These are phyloP conservation scores for Mus caroli DNA, from an alignment of 2,797 vertebrate species.

Conservation along the genomic window DNA sequence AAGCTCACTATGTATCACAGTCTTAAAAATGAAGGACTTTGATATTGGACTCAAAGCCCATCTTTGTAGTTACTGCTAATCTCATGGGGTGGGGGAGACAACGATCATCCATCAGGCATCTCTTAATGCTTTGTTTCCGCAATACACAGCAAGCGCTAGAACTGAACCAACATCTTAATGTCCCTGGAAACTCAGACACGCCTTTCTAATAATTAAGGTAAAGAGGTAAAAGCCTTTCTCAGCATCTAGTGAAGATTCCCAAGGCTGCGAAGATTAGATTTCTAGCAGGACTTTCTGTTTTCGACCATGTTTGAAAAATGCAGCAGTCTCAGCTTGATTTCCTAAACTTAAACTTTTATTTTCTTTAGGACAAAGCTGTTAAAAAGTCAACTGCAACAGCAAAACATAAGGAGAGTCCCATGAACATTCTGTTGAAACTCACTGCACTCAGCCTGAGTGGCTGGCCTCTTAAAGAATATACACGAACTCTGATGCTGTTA, in stretches of 20 bases:
- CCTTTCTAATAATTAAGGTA: conserved; percentile 48
- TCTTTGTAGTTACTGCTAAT: conserved; percentile 59
- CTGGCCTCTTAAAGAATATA: neutral
- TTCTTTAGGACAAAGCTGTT: conserved; percentile 23
- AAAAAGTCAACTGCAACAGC: neutral
- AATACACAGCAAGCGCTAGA: neutral
- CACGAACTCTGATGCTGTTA: conserved; percentile 35
- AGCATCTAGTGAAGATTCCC: conserved; percentile 27
- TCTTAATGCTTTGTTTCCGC: conserved; percentile 71
- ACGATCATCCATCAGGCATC: conserved; percentile 53
- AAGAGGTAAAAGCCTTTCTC: conserved; percentile 51
- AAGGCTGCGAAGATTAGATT: conserved; percentile 28
- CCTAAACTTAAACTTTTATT: conserved; percentile 25
- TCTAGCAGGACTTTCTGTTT: neutral
- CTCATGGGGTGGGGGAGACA: conserved; percentile 54
- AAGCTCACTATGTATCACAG: neutral
- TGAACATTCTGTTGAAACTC: conserved; percentile 51
- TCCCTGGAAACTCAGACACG: conserved; percentile 39
- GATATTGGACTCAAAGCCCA: conserved; percentile 65
- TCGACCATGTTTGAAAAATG: conserved; percentile 22
- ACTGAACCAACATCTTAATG: conserved; percentile 63
- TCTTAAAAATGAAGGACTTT: conserved; percentile 35
- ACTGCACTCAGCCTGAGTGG: neutral
- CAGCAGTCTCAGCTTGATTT: neutral
- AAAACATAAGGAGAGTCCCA: conserved; percentile 20